Conservation (phyloP, 30 jellyfish, hydroid and myxozoan genomes). For the Nemopilema nomurai region DNA sequence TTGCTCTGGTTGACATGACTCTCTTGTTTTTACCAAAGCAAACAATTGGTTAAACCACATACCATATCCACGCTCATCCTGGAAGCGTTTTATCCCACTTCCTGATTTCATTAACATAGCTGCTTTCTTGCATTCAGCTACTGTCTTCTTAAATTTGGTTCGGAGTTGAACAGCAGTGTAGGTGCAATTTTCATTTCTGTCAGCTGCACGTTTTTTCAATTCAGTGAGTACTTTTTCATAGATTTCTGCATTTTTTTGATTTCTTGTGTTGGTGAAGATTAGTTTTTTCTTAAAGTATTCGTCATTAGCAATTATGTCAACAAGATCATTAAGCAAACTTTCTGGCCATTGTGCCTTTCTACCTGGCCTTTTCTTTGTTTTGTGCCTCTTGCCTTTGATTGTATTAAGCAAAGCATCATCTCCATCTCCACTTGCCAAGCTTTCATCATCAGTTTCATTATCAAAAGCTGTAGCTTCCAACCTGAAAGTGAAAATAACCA, state of each 20-base stretch:
- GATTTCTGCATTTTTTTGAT: conserved; percentile 32
- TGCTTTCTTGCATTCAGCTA: conserved; percentile 56
- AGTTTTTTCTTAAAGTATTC: conserved; percentile 27
- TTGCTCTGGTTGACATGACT: conserved; percentile 46
- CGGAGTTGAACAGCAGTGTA: conserved; percentile 38
- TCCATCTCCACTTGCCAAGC: background rate
- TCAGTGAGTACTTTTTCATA: conserved; percentile 16
- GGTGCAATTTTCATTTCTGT: conserved; percentile 23
- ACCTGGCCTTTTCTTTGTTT: conserved; percentile 6
- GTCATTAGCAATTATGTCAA: conserved; percentile 32
- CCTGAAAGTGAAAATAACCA: background rate
- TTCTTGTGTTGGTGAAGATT: conserved; percentile 28
- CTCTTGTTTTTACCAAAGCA: conserved; percentile 46
- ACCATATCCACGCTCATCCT: conserved; percentile 51
- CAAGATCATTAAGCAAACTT: conserved; percentile 19
- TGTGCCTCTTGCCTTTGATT: background rate
- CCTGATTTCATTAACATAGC: conserved; percentile 61
- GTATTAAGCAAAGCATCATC: background rate
- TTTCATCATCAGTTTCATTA: background rate
- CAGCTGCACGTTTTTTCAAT: conserved; percentile 15
- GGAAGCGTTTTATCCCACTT: conserved; percentile 50
- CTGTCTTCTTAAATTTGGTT: conserved; percentile 37
- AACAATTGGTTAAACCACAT: conserved; percentile 58
- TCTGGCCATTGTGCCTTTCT: conserved; percentile 49
- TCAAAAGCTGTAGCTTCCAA: background rate